Conservation (phyloP, 2,888 invertebrate genomes). For the Erpobdella octoculata region DNA sequence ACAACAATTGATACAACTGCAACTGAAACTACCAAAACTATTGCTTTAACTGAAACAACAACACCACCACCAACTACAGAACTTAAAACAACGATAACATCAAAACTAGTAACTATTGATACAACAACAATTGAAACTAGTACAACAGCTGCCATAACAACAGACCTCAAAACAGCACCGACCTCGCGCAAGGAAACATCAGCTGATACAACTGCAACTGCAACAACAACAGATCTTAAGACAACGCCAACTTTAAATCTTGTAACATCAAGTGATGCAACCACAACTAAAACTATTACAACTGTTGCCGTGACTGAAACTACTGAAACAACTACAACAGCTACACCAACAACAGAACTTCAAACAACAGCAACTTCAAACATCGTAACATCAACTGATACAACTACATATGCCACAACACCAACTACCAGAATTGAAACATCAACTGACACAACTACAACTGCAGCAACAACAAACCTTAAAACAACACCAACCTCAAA, state of each 20-base stretch:
- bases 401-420: neutral
- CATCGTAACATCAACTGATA: neutral
- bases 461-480: neutral
- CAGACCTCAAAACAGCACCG: constrained; percentile 3
- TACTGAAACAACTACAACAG: neutral
- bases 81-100: neutral
- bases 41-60: constrained; percentile 6
- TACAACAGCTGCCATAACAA: neutral
- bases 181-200: neutral
- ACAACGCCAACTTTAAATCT: neutral
- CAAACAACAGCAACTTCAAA: neutral
- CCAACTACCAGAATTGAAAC: neutral
- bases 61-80: constrained; percentile 5
- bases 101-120: neutral
- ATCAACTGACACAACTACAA: neutral
- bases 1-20: neutral
- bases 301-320: neutral
- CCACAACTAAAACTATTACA: constrained; percentile 2
- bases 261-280: neutral
- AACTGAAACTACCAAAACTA: neutral
- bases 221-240: neutral
- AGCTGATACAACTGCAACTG: neutral
- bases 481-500: neutral
- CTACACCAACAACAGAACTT: neutral
- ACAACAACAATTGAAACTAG: neutral